A percentile compares a stretch with the other conserved stretches of the same genome.
These are phyloP conservation scores for Dicentrarchus labrax DNA, from an alignment of 2,113 vertebrate genomes.

Conservation along the genomic window DNA sequence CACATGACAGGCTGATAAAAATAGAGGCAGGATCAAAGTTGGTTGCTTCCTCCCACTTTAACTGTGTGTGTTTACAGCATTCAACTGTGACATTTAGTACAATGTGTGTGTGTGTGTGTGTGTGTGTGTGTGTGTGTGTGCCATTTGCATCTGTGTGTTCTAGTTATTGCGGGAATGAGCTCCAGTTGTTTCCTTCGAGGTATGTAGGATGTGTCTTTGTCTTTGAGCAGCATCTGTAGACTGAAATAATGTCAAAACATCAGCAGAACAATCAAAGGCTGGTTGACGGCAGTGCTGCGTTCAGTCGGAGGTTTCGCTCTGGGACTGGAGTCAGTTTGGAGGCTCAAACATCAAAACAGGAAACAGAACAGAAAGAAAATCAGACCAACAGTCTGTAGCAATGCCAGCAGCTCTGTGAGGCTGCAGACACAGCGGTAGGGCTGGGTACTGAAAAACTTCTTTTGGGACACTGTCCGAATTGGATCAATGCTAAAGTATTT, in stretches of 20 bases:
- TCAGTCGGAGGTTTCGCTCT: not conserved
- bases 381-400: not conserved
- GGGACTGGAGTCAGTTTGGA: not conserved
- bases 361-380: not conserved
- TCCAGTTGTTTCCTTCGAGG: not conserved
- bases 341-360: not conserved
- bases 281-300: not conserved
- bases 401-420: too few relatives aligned
- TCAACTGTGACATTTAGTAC: not conserved
- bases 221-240: not conserved
- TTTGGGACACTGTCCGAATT: too few relatives aligned
- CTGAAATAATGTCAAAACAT: not conserved
- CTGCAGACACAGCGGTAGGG: too few relatives aligned
- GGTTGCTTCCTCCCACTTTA: not conserved
- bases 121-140: not conserved
- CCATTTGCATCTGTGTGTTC: not conserved
- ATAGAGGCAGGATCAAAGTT: conserved; percentile 11
- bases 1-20: not conserved
- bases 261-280: not conserved
- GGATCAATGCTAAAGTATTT: too few relatives aligned
- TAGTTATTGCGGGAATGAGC: not conserved
- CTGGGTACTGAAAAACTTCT: too few relatives aligned
- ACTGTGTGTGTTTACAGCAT: not conserved
- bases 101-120: not conserved
- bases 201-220: not conserved